Percentiles rank a stretch among this genome's conserved stretches.
These are phyloP conservation scores for Darevskia mixta DNA, from an alignment of 2,797 vertebrate genomes.

Conservation along the genomic window DNA sequence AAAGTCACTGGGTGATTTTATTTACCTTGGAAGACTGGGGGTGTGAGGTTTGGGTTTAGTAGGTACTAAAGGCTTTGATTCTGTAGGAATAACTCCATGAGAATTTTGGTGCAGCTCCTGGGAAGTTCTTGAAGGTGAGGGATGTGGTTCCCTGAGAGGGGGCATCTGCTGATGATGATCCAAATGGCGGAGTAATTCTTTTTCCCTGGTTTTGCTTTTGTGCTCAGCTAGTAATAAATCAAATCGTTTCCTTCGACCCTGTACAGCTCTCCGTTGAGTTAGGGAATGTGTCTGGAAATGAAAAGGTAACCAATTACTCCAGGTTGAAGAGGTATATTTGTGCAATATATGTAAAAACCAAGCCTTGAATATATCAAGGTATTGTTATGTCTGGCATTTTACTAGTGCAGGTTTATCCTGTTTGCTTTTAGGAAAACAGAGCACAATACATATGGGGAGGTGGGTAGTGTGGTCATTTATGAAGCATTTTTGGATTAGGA, in stretches of 20 bases:
- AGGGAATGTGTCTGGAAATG: conserved; percentile 97
- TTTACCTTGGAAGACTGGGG: conserved; percentile 97
- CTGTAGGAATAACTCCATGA: conserved; percentile 88
- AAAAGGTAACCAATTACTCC: conserved; percentile 59
- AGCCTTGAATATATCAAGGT: conserved; percentile 33
- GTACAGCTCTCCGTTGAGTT: conserved; percentile 98
- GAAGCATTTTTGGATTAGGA: not conserved
- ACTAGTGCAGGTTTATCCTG: not conserved
- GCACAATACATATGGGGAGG: not conserved
- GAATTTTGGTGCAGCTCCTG: conserved; percentile 88
- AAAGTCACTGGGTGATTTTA: not conserved
- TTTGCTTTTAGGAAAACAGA: not conserved
- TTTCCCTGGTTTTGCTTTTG: conserved; percentile 97
- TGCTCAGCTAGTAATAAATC: conserved; percentile 97
- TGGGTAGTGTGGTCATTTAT: not conserved
- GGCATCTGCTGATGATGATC: conserved; percentile 91
- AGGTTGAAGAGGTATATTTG: conserved; percentile 17
- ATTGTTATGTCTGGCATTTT: not conserved
- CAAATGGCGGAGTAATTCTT: conserved; percentile 90
- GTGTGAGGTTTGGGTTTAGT: conserved; percentile 95
- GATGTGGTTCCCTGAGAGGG: conserved; percentile 98
- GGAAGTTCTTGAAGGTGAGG: conserved; percentile 87
- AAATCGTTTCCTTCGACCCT: conserved; percentile 97
- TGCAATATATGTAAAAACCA: not conserved
- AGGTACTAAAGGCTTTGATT: conserved; percentile 89